These are phyloP conservation scores for Rhabdophis nuchalis DNA, from an alignment of 2,797 vertebrate genomes.

Conservation along the genomic window DNA sequence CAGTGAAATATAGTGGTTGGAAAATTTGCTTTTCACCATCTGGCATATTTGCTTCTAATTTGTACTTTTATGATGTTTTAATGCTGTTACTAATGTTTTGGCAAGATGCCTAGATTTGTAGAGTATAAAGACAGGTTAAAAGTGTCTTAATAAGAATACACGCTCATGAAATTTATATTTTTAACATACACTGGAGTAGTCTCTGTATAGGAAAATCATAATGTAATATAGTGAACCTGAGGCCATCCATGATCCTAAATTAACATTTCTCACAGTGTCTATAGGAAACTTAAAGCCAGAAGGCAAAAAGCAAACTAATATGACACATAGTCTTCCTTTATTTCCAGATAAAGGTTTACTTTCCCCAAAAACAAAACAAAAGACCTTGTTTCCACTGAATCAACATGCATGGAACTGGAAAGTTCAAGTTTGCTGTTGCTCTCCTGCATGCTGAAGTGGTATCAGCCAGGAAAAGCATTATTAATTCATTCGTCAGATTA, in stretches of 20 bases:
- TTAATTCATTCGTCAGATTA: neutral
- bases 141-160: neutral
- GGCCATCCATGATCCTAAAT: neutral
- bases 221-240: neutral
- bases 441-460: neutral
- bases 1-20: neutral
- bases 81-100: neutral
- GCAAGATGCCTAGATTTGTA: neutral
- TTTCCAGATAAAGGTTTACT: neutral
- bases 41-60: slow-evolving; percentile 1
- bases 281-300: neutral
- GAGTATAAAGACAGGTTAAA: neutral
- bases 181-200: neutral
- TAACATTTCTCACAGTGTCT: neutral
- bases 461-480: neutral
- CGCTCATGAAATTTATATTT: neutral
- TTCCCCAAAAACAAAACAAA: neutral
- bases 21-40: neutral
- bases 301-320: neutral
- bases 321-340: neutral
- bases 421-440: neutral
- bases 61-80: neutral
- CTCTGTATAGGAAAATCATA: neutral
- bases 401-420: neutral
- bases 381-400: neutral